Evolutionary conservation across 2,888 invertebrate genomes (phyloP), one percentile per base, ranked within the genome.

Genomic region (Drosophila mulleri): DNA sequence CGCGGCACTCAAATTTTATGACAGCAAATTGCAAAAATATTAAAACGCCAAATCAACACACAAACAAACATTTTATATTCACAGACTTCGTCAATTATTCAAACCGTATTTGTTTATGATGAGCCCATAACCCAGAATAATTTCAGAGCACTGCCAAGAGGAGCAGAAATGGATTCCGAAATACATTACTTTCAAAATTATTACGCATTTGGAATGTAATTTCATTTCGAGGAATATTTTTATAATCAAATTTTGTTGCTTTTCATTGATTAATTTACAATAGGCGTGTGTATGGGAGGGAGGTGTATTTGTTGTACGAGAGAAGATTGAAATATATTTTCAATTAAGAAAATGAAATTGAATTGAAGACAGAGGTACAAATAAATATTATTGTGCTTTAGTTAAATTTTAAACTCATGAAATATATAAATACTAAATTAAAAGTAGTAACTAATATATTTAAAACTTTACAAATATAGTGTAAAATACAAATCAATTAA

Each of bases 11-110:
- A 79, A 87, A 83, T 73, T 85, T 85, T 79, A 85, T 68, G 84
- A 73, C 76, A 89, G 48, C 65, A 56, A 87, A 86, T 87, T 79
- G 77, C 69, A 69, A 71, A 64, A 74, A 83, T 87, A 83, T 83
- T 84, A 83, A 88, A 84, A 80, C 62, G 48, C 53, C 50, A 72
- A 86, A 67, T 67, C 76, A 77, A 70, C 58, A 54, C 56, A 35
- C n/a, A 67, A 68, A 52, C 70, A 37, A 53, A 56, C 58, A 63
- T 80, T 78, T 61, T 44, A 69, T 69, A 57, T 52, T 18, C 66
- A 58, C 57, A 64, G 41, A 69, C 20, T 45, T 48, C 37, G 9
- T 84, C 60, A 75, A 84, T 85, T 72, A 77, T 88, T 84, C 63
- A 84, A 84, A 72, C 77, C 63, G 72, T 60, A 60, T 72, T 61